These are phyloP conservation scores for Sardina pilchardus DNA, from an alignment of 2,113 vertebrate species.

Conservation along the genomic window DNA sequence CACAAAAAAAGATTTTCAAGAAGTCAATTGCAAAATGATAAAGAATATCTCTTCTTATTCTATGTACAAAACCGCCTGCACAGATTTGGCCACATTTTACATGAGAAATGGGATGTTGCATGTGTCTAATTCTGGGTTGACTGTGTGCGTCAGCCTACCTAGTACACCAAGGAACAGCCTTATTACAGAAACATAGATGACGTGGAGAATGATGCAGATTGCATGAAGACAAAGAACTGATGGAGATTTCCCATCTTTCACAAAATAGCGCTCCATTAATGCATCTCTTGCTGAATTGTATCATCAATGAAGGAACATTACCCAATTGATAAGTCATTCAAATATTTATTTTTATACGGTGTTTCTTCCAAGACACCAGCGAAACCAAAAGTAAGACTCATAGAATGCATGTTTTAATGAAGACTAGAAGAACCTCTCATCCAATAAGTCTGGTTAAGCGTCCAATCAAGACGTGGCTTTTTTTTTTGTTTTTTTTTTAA, in stretches of 20 bases:
- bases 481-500: neutral
- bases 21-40: conserved; percentile 11
- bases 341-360: neutral
- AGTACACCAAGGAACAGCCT: neutral
- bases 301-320: neutral
- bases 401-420: neutral
- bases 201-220: neutral
- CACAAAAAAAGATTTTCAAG: conserved; percentile 3
- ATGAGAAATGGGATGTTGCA: neutral
- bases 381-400: neutral
- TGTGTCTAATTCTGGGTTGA: neutral
- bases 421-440: neutral
- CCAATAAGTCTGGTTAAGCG: neutral
- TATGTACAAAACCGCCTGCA: neutral
- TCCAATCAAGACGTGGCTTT: neutral
- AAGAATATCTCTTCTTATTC: neutral
- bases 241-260: neutral
- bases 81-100: neutral
- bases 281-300: neutral
- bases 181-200: neutral
- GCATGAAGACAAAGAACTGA: neutral
- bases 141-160: neutral
- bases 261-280: neutral
- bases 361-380: neutral
- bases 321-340: neutral